Evolutionary conservation across 2,888 invertebrate species (phyloP).

Genomic region (Gnatocerus cornutus): DNA sequence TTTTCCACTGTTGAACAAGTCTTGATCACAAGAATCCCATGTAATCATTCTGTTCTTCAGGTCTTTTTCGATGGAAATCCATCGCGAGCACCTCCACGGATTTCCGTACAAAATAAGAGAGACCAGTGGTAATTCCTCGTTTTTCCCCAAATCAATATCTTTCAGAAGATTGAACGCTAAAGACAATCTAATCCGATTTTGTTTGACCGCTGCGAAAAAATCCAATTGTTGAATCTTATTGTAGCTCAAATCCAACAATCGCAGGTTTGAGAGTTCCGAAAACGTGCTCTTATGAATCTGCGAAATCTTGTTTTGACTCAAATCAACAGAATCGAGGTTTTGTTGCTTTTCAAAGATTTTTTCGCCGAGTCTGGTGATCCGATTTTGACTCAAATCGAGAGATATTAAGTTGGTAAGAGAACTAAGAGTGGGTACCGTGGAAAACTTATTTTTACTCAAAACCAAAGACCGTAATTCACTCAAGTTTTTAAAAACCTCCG

Average conservation of each 20-base stretch:
- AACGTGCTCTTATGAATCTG: not conserved
- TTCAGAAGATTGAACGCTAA: not conserved
- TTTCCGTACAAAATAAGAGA: slow-evolving; percentile 1
- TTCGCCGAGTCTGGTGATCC: not conserved
- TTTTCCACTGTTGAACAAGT: not conserved
- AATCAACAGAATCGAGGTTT: not conserved
- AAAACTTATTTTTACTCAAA: slow-evolving; percentile 5
- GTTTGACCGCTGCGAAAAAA: not conserved
- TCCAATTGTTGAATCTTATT: not conserved
- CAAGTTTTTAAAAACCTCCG: not conserved
- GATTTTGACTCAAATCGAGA: not conserved
- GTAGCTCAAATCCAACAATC: not conserved
- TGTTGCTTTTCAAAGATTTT: not conserved
- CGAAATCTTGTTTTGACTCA: not conserved
- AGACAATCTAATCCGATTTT: not conserved
- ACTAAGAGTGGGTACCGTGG: not conserved
- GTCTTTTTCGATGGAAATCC: not conserved
- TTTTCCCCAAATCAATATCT: not conserved
- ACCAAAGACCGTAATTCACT: not conserved
- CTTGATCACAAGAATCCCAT: not conserved
- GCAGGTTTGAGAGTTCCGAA: not conserved
- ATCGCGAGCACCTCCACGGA: not conserved
- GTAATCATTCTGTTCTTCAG: not conserved
- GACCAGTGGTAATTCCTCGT: not conserved
- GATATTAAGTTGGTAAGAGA: not conserved